A percentile compares a stretch with the other conserved stretches of the same genome.
These are phyloP conservation scores for Phycodurus eques DNA, from an alignment of 2,113 vertebrate genomes.

Conservation along the genomic window DNA sequence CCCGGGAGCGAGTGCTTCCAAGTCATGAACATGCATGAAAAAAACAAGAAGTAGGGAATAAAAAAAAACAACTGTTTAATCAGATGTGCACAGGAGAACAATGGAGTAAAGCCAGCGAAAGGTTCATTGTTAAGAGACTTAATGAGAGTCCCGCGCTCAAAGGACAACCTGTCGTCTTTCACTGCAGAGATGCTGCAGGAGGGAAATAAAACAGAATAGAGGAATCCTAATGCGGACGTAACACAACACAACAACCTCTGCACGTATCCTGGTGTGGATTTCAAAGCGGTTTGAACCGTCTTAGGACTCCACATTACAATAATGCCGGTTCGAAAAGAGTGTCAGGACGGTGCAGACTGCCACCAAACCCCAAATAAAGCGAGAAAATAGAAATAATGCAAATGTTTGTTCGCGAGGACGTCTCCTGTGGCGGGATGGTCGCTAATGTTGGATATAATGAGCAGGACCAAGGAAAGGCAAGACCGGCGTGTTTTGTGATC, in stretches of 20 bases:
- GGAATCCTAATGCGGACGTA: not conserved
- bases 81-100: not conserved
- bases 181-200: not conserved
- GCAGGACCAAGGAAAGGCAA: conserved; percentile 13
- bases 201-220: not conserved
- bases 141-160: not conserved
- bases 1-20: not conserved
- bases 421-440: conserved; percentile 46
- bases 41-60: not conserved
- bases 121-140: not conserved
- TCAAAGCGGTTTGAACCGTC: not conserved
- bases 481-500: conserved; percentile 11
- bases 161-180: conserved; percentile 1
- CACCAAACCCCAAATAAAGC: not conserved
- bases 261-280: not conserved
- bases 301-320: not conserved
- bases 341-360: not conserved
- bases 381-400: not conserved
- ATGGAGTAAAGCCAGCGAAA: not conserved
- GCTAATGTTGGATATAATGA: conserved; percentile 53
- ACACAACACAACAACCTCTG: not conserved
- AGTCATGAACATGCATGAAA: not conserved
- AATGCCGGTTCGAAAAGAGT: not conserved
- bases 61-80: not conserved
- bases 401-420: not conserved